Evolutionary conservation across 2,888 invertebrate genomes (phyloP), one percentile per base, ranked within the genome.

Genomic region (Parnassius glacialis): DNA sequence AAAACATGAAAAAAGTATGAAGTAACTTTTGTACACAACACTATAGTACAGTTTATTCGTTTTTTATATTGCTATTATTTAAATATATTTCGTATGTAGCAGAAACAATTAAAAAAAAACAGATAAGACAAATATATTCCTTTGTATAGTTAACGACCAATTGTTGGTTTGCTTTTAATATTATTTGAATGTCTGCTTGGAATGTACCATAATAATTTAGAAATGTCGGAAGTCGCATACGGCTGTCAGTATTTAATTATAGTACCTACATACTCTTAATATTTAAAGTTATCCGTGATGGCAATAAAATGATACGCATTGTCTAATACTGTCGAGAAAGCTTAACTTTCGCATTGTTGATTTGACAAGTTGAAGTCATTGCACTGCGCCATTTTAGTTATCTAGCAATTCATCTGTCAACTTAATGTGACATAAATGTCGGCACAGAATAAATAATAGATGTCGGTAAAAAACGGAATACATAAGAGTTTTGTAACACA

Each of bases 371-470:
- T 81, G 77, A 68, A 78, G 70, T 80, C 70, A 68, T 63, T 67
- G 66, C 63, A 71, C 74, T 75, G 71, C 68, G 69, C 61, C 68
- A 72, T 84, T 83, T 7, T 69, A 75, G 76, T 71, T 74, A 68
- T 73, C 73, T 69, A 62, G 73, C 77, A 70, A 82, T 82, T 84
- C 80, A 79, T 74, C 73, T 80, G 83, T 81, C 81, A 74, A 68
- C 66, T 76, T 74, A 76, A 78, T 78, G 78, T 76, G 78, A 77
- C 67, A 69, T 69, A 73, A 73, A 74, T 78, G 75, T 74, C 68
- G 70, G 68, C 65, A 67, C 61, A 66, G 64, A 34, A 34, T 34
- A 34, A 34, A 34, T 34, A 34, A 34, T 34, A 34, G 11, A 74
- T 78, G 76, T 74, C 68, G 70, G 68, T 65, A 67, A 61, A 66